Percentiles rank a stretch among this genome's conserved stretches.
These are phyloP conservation scores for Argopecten irradians DNA, from an alignment of 1,140 invertebrate genomes.

Conservation along the genomic window DNA sequence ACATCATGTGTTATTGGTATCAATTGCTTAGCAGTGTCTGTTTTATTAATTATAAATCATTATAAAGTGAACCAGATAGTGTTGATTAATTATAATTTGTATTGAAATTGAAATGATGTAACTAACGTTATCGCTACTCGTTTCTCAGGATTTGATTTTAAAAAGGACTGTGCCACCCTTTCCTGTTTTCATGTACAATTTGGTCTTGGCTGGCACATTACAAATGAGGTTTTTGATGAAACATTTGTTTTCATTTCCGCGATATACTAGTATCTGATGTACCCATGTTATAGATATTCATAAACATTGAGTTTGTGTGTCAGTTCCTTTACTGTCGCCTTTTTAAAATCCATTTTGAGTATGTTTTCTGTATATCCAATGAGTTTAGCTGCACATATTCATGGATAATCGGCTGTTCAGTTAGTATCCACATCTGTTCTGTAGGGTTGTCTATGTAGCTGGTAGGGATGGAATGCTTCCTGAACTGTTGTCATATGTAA, in stretches of 20 bases:
- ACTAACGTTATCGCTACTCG: neutral
- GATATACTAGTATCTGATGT: neutral
- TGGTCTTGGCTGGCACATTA: too few relatives aligned
- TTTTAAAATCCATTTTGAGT: neutral
- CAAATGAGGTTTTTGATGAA: too few relatives aligned
- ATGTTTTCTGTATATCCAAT: neutral
- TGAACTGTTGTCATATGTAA: slow-evolving; percentile 90
- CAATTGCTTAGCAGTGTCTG: neutral
- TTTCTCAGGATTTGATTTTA: neutral
- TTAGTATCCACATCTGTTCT: neutral
- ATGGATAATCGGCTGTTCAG: neutral
- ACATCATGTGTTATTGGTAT: neutral
- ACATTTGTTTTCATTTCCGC: too few relatives aligned
- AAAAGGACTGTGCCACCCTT: too few relatives aligned
- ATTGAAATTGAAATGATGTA: neutral
- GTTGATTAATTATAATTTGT: neutral
- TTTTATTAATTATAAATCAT: neutral
- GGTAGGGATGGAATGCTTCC: slow-evolving; percentile 94
- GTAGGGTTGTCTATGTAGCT: slow-evolving; percentile 91
- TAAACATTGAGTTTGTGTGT: neutral
- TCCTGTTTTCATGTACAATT: too few relatives aligned
- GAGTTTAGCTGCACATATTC: neutral
- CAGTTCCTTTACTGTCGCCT: neutral
- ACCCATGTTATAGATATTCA: neutral
- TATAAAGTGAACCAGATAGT: neutral